Conservation (phyloP, 1,140 invertebrate species). For the Drosophila ananassae region DNA sequence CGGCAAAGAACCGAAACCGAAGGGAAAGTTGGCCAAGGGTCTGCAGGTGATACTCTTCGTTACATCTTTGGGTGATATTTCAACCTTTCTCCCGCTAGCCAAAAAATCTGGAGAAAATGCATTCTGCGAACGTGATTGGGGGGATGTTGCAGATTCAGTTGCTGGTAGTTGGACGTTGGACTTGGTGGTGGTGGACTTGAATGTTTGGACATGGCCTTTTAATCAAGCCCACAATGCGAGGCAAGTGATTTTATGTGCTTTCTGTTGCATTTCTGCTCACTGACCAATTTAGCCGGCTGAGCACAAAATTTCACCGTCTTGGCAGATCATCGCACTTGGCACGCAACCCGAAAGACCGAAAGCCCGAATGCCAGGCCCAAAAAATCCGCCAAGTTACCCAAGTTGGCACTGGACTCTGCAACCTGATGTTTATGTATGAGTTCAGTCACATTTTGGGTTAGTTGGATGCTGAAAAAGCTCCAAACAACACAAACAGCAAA, state of each 20-base stretch:
- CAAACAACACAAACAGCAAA: no score
- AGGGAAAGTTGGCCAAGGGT: conserved; percentile 70
- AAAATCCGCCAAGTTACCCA: conserved; percentile 30
- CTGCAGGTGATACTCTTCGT: conserved; percentile 55
- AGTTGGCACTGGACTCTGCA: conserved; percentile 52
- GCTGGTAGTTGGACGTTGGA: background rate
- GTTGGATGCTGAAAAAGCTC: conserved; percentile 48
- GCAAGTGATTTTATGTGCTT: conserved; percentile 69
- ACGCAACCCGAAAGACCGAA: conserved; percentile 71
- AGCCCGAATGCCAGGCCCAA: conserved; percentile 62
- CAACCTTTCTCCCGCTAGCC: conserved; percentile 71
- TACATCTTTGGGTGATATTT: conserved; percentile 70
- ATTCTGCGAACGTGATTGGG: conserved; percentile 40
- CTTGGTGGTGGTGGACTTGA: conserved; percentile 29
- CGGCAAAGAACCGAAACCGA: conserved; percentile 20
- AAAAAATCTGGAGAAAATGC: conserved; percentile 53
- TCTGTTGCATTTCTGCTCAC: conserved; percentile 72
- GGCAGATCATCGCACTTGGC: conserved; percentile 81
- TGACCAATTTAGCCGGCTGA: conserved; percentile 82
- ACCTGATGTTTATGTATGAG: conserved; percentile 75
- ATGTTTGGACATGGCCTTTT: conserved; percentile 65
- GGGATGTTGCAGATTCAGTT: conserved; percentile 6
- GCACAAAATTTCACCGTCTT: conserved; percentile 80
- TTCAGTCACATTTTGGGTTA: conserved; percentile 73
- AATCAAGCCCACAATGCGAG: conserved; percentile 78